Percentiles rank a stretch among this genome's conserved stretches.
These are phyloP conservation scores for Rhinella marina DNA, from an alignment of 2,797 vertebrate species.

Conservation along the genomic window DNA sequence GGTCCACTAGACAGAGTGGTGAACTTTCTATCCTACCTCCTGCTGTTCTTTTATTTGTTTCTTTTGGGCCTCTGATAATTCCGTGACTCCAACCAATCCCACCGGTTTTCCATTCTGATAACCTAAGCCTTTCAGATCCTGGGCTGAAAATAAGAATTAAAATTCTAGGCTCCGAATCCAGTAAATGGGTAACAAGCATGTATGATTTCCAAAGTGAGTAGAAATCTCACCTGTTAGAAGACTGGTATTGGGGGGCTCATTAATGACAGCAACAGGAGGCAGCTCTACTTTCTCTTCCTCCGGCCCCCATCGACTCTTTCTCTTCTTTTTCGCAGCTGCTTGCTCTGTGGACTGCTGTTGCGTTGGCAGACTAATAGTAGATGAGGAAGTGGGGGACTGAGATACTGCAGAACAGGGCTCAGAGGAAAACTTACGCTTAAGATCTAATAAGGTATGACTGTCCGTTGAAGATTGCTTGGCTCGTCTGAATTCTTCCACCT, in stretches of 20 bases:
- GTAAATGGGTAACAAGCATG: not conserved
- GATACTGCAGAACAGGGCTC: constrained; percentile 59
- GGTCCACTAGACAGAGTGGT: not conserved
- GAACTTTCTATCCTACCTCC: constrained; percentile 77
- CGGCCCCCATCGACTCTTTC: constrained; percentile 96
- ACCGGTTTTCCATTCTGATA: constrained; percentile 92
- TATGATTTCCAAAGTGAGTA: not conserved
- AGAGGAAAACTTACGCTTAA: constrained; percentile 66
- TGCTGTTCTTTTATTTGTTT: constrained; percentile 93
- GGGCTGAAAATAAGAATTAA: constrained; percentile 74
- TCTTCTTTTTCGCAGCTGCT: constrained; percentile 81
- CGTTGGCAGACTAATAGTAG: constrained; percentile 5
- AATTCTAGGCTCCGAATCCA: not conserved
- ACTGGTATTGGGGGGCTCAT: constrained; percentile 57
- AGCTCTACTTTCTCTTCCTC: constrained; percentile 93
- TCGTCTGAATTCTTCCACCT: constrained; percentile 83
- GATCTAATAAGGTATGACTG: constrained; percentile 53
- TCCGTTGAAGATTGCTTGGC: constrained; percentile 65
- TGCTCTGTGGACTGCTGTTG: constrained; percentile 40
- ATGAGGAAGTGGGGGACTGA: constrained; percentile 37
- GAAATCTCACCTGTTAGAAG: constrained; percentile 46
- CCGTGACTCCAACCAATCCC: constrained; percentile 90
- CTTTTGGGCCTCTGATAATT: constrained; percentile 92
- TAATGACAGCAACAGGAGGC: constrained; percentile 74
- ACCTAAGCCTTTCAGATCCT: constrained; percentile 89